Conservation (phyloP, 2,113 vertebrate genomes). For the Manacus vitellinus region DNA sequence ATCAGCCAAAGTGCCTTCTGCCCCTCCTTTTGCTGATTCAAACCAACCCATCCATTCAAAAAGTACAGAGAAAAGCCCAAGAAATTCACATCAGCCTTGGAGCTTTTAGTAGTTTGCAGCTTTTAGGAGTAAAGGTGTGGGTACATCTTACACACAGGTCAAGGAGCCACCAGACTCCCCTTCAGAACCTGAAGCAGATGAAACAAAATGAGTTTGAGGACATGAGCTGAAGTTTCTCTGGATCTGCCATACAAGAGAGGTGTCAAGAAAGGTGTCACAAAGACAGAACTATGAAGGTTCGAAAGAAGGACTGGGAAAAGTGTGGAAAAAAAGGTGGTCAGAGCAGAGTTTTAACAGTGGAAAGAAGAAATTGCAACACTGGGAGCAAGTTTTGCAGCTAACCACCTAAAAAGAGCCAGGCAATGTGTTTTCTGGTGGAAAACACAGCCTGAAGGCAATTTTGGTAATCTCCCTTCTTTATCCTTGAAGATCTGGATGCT, state of each 20-base stretch:
- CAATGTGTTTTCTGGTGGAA: background rate
- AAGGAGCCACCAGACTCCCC: background rate
- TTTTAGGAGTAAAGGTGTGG: background rate
- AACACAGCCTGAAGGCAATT: background rate
- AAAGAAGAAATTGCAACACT: background rate
- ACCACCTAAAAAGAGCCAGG: background rate
- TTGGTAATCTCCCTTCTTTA: background rate
- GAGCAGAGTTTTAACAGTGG: background rate
- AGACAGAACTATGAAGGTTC: background rate
- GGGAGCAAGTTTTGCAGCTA: background rate
- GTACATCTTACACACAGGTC: background rate
- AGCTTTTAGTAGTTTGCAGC: background rate
- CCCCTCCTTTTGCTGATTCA: background rate
- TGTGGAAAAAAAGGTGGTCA: background rate
- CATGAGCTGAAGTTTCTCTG: background rate
- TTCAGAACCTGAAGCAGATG: background rate
- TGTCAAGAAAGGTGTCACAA: background rate
- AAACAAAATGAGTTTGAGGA: background rate
- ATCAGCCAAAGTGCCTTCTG: background rate
- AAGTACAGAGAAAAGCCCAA: background rate
- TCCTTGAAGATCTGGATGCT: background rate
- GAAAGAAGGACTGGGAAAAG: background rate
- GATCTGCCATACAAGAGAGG: background rate
- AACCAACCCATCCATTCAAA: background rate
- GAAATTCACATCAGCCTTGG: background rate